phyloP scores from a whole-genome alignment of 1,140 invertebrate genomes.

The Halesus radiatus region DNA sequence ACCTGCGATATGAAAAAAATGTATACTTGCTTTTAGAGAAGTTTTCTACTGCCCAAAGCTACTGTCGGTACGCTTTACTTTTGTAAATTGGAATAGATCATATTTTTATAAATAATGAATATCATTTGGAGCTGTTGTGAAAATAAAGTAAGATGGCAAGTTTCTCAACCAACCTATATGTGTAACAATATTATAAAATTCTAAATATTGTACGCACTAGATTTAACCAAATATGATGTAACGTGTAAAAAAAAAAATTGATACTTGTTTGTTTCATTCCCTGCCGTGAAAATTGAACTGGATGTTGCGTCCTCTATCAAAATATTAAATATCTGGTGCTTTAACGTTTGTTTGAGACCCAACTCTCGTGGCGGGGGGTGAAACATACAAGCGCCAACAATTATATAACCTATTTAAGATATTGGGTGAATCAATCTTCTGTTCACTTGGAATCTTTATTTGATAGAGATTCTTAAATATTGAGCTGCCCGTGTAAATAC shows the following conservation, averaged over 20 bases:
- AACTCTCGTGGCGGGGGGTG: too few species aligned
- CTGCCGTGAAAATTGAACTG: too few species aligned
- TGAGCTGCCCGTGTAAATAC: conserved; percentile 16
- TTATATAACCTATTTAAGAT: neutral
- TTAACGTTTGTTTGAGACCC: too few species aligned
- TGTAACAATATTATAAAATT: neutral
- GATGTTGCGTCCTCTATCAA: too few species aligned
- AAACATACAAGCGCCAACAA: too few species aligned
- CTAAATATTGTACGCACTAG: conserved; percentile 22
- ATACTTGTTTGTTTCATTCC: too few species aligned
- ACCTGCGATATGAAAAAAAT: too few species aligned
- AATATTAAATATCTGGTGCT: too few species aligned
- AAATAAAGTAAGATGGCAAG: neutral
- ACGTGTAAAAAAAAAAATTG: too few species aligned
- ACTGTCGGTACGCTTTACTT: neutral
- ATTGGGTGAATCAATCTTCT: conserved; percentile 9
- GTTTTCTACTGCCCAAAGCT: too few species aligned
- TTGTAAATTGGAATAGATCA: neutral
- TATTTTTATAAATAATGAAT: conserved; percentile 24
- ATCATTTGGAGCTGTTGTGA: neutral
- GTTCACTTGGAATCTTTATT: neutral
- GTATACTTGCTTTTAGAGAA: too few species aligned
- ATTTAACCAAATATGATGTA: conserved; percentile 2
- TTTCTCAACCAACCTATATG: too few species aligned
- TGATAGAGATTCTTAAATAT: neutral